Conservation (phyloP, 2,888 invertebrate genomes). For the Ischnura elegans region DNA sequence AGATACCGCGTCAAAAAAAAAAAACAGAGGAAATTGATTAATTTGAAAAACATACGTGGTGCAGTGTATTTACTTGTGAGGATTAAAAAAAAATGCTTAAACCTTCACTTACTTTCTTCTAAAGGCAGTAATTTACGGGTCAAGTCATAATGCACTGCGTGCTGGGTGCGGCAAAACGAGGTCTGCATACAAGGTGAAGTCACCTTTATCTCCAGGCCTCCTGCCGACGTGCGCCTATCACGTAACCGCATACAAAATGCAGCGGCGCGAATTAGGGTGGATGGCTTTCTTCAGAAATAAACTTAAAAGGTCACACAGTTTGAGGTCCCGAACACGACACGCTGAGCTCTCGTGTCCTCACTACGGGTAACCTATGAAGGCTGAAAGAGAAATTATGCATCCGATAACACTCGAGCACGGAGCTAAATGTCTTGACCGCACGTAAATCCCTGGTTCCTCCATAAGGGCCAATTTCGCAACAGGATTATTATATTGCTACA, state of each 20-base stretch:
- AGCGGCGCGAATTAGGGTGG: background rate
- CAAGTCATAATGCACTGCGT: background rate
- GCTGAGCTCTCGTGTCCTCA: background rate
- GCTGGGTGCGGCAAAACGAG: background rate
- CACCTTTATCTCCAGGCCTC: background rate
- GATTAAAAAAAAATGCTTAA: background rate
- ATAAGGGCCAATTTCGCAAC: too few species aligned
- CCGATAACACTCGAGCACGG: background rate
- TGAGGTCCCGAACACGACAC: background rate
- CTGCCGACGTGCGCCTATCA: background rate
- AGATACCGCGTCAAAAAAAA: too few species aligned
- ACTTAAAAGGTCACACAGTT: background rate
- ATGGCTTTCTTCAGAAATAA: background rate
- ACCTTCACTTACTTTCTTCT: background rate
- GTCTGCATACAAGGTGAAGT: background rate
- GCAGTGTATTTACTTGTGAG: background rate
- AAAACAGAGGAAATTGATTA: too few species aligned
- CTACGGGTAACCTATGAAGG: background rate
- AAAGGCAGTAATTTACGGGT: background rate
- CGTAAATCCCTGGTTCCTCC: too few species aligned
- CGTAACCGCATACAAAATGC: constrained; percentile 14
- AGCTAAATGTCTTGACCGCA: background rate
- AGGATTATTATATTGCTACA: too few species aligned
- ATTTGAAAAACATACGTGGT: background rate
- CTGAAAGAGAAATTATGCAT: background rate